Conservation (phyloP, 2,113 vertebrate species). For the Leucopsar rothschildi region DNA sequence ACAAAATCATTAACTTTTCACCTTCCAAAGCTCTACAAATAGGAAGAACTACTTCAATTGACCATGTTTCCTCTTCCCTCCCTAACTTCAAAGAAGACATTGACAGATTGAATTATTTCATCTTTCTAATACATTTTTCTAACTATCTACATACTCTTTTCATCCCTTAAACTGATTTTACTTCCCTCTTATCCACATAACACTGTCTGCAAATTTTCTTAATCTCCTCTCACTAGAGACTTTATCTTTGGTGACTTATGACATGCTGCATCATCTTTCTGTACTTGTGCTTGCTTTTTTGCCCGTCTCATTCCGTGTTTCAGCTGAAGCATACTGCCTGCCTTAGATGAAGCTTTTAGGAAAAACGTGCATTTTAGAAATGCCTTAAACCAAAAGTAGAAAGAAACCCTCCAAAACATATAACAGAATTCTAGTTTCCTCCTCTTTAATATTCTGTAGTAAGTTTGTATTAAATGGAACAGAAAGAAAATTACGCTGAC, state of each 20-base stretch:
- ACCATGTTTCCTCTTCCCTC: neutral
- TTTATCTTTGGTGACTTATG: neutral
- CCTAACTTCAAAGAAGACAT: neutral
- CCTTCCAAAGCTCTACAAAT: neutral
- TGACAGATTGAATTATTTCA: neutral
- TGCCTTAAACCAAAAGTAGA: accelerated
- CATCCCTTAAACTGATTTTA: neutral
- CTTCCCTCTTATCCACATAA: neutral
- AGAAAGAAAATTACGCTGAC: neutral
- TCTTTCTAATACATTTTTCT: neutral
- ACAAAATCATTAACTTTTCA: neutral
- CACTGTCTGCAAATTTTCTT: neutral
- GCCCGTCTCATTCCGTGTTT: accelerated
- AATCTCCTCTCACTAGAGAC: neutral
- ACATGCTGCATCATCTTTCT: neutral
- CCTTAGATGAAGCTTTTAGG: neutral
- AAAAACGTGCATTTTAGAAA: neutral
- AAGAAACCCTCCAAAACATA: accelerated
- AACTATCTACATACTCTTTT: neutral
- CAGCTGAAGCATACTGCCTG: neutral
- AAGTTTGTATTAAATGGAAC: neutral
- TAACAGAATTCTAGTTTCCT: neutral
- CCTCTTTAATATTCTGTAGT: neutral
- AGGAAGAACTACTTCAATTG: neutral
- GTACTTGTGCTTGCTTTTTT: neutral